A percentile compares a stretch with the other conserved stretches of the same genome.
Conservation (phyloP, 2,113 vertebrate genomes). For the Pseudopipra pipra region DNA sequence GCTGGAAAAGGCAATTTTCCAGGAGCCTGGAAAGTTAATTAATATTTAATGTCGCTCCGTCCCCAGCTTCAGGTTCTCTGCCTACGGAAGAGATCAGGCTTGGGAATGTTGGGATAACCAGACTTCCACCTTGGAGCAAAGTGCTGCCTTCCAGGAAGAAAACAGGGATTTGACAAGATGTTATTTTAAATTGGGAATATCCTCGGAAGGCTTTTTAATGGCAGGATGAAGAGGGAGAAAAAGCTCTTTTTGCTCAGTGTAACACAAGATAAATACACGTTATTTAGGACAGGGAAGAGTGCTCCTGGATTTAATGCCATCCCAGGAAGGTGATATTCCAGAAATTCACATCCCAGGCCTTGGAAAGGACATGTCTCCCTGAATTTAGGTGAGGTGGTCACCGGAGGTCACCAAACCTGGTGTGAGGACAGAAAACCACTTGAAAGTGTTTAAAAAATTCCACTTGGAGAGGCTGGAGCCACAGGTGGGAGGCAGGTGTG, state of each 20-base stretch:
- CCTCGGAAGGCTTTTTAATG: background rate
- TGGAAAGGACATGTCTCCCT: background rate
- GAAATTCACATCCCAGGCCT: background rate
- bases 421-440: background rate
- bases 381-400: background rate
- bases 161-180: background rate
- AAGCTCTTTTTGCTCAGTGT: background rate
- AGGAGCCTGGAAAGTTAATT: background rate
- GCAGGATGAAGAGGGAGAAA: background rate
- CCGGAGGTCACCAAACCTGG: background rate
- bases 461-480: background rate
- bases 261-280: rapidly evolving
- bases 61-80: background rate
- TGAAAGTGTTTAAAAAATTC: background rate
- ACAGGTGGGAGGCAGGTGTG: background rate
- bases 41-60: background rate
- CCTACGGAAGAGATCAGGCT: background rate
- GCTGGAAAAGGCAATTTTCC: background rate
- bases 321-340: background rate
- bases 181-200: background rate
- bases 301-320: background rate
- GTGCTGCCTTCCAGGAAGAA: background rate
- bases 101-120: background rate
- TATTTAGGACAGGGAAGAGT: background rate
- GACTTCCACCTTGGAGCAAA: background rate